phyloP scores from a whole-genome alignment of 2,113 vertebrate species.

The Pollimyrus isidori region DNA sequence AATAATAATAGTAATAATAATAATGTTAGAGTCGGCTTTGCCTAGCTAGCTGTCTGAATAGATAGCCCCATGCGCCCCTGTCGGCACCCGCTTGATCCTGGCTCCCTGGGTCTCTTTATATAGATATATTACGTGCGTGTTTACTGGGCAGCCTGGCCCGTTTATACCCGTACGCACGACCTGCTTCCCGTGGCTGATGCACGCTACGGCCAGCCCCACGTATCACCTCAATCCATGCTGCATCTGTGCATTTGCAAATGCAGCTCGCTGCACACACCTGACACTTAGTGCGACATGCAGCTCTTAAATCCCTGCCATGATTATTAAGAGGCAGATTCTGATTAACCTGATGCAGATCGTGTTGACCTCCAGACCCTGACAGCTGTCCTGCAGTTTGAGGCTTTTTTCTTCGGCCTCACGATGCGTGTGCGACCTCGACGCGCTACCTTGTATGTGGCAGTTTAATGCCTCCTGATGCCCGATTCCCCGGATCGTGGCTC shows the following conservation, averaged over 20 bases:
- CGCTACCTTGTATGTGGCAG: neutral
- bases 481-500: neutral
- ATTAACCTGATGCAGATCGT: neutral
- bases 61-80: neutral
- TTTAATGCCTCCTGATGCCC: neutral
- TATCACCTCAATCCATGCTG: neutral
- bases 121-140: neutral
- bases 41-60: constrained; percentile 3
- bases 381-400: neutral
- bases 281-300: neutral
- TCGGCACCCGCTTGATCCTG: neutral
- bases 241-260: neutral
- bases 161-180: neutral
- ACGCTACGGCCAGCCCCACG: neutral
- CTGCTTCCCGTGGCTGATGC: neutral
- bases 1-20: neutral
- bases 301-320: neutral
- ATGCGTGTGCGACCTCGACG: neutral
- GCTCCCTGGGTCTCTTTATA: neutral
- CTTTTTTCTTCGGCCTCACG: neutral
- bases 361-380: neutral
- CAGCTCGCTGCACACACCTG: neutral
- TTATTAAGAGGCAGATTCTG: neutral
- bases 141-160: neutral
- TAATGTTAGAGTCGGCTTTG: neutral